Evolutionary conservation across 1,140 invertebrate genomes (phyloP).

Genomic region (Conus betulinus): DNA sequence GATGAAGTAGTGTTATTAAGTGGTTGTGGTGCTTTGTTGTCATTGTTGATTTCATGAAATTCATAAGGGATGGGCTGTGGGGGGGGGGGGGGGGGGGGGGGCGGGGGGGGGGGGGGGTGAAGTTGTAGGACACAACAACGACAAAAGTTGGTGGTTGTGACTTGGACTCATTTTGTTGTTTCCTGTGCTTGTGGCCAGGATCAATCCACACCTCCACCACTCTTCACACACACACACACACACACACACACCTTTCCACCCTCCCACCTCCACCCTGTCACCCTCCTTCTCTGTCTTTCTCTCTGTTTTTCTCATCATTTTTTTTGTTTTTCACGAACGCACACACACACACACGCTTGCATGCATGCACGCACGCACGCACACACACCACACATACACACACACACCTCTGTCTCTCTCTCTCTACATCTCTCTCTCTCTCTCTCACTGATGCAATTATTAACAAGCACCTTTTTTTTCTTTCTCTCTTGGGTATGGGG

Average conservation of each 20-base stretch:
- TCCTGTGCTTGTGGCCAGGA: too few relatives aligned
- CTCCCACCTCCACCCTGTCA: background rate
- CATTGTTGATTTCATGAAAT: too few relatives aligned
- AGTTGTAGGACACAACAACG: too few relatives aligned
- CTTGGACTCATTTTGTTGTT: too few relatives aligned
- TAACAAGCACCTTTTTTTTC: background rate
- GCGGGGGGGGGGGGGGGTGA: too few relatives aligned
- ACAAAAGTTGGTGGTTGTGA: too few relatives aligned
- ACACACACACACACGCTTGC: conserved; percentile 6
- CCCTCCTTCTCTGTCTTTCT: conserved; percentile 2
- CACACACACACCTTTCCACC: background rate
- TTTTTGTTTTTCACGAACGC: background rate
- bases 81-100: too few relatives aligned
- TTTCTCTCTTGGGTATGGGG: background rate
- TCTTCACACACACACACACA: background rate
- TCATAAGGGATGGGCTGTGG: too few relatives aligned
- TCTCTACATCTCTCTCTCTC: background rate
- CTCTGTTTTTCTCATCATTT: background rate
- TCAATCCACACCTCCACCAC: background rate
- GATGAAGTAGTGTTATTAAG: too few relatives aligned
- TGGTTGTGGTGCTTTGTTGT: too few relatives aligned
- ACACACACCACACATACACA: background rate
- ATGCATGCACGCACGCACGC: background rate
- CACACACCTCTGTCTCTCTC: background rate
- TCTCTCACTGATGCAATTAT: background rate